A percentile compares a stretch with the other conserved stretches of the same genome.
Conservation (phyloP, 2,888 invertebrate species). For the Amphipyra tragopoginis region DNA sequence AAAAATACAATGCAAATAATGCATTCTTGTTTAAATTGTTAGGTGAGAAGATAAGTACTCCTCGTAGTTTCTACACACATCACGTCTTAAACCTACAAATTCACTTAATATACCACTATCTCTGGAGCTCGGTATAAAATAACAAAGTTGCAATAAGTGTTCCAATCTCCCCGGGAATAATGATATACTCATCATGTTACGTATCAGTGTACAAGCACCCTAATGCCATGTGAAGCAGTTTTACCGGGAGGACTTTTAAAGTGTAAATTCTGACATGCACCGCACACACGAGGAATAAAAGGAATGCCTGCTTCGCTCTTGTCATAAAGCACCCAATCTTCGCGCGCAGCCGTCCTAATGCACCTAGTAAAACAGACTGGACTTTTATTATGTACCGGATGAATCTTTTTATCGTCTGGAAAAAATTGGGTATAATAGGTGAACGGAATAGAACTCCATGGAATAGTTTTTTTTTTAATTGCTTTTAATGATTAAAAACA, state of each 20-base stretch:
- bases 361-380: constrained; percentile 10
- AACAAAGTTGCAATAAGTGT: constrained; percentile 20
- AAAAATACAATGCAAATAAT: not conserved
- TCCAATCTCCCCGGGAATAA: not conserved
- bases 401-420: too few species aligned
- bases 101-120: too few species aligned
- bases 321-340: constrained; percentile 46
- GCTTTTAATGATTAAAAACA: too few species aligned
- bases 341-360: constrained; percentile 26
- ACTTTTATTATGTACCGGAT: constrained; percentile 42
- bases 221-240: constrained; percentile 26
- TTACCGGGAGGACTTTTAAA: constrained; percentile 39
- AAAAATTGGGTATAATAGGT: too few species aligned
- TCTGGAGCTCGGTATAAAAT: not conserved
- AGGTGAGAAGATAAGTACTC: not conserved
- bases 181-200: not conserved
- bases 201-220: constrained; percentile 12
- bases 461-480: too few species aligned
- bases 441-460: too few species aligned
- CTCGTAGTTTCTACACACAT: too few species aligned
- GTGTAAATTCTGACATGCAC: constrained; percentile 44
- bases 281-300: constrained; percentile 37
- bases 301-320: constrained; percentile 13
- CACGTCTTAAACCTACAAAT: too few species aligned
- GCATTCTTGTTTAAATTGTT: not conserved